Conservation (phyloP, 2,888 invertebrate genomes). For the Ochlodes sylvanus region DNA sequence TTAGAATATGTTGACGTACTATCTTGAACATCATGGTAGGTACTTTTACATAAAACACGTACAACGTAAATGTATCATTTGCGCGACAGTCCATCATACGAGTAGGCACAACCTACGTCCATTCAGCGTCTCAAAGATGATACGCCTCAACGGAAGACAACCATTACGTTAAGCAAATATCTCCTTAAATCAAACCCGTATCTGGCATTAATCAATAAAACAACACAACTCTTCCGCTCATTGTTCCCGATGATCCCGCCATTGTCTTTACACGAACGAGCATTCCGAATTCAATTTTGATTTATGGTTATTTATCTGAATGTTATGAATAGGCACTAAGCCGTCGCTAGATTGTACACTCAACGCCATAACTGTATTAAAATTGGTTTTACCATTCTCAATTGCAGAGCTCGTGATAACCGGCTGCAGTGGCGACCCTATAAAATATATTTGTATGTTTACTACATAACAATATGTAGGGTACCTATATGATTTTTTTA, state of each 20-base stretch:
- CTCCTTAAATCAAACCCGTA: constrained; percentile 56
- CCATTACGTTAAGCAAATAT: constrained; percentile 63
- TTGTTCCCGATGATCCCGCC: constrained; percentile 60
- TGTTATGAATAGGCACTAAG: constrained; percentile 31
- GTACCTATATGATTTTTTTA: too few relatives aligned
- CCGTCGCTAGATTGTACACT: constrained; percentile 5
- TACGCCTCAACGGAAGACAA: constrained; percentile 59
- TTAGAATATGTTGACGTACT: too few relatives aligned
- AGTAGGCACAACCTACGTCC: constrained; percentile 45
- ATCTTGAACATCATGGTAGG: too few relatives aligned
- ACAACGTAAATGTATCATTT: too few relatives aligned
- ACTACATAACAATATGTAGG: too few relatives aligned
- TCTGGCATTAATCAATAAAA: constrained; percentile 69
- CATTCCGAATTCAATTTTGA: constrained; percentile 48
- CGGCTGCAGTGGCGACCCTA: too few relatives aligned
- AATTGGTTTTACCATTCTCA: background rate
- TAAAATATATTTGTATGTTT: too few relatives aligned
- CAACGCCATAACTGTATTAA: constrained; percentile 3
- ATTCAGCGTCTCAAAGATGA: constrained; percentile 52
- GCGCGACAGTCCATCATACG: constrained; percentile 47
- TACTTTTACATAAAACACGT: too few relatives aligned
- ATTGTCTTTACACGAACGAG: constrained; percentile 56
- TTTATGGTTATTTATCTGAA: constrained; percentile 30
- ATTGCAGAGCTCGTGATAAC: background rate
- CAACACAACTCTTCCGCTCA: constrained; percentile 69